Evolutionary conservation across 2,797 vertebrate species (phyloP), one percentile per base, ranked within the genome.

Genomic region (Danio albolineatus): DNA sequence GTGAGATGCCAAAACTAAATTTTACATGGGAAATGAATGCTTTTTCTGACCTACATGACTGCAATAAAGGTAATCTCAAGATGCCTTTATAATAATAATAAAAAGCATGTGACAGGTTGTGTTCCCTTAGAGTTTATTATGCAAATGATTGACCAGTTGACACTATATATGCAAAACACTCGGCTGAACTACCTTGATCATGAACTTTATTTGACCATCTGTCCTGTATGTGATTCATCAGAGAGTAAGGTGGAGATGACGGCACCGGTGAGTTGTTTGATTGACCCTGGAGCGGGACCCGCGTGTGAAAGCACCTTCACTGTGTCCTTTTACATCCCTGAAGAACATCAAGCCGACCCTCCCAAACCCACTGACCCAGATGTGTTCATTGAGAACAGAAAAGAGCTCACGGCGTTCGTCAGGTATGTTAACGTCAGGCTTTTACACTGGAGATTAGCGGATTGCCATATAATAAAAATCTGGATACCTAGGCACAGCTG

Each of bases 171-270:
- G 9, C n/a, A 46, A 28, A 71, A 16, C 17, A 6, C 8, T 36
- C 0, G 6, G 19, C 56, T 44, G 39, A 73, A 64, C 8, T 8
- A 43, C 28, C 19, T 62, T 44, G 6, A 6, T 17, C n/a, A 19
- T 28, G 0, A 14, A 0, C 10, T 56, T 2, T 56, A 13, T 79
- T 1, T 54, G 21, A 19, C 21, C 19, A 0, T 7, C 21, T 66
- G 53, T 72, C 1, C n/a, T 49, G 14, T 78, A 28, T 53, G 14
- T 53, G 9, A 9, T 53, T 46, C 75, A 17, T 64, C 62, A 96
- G 93, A 91, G 88, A 77, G 79, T 38, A 96, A 92, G 80, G 93
- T 95, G 86, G 88, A 94, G 77, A 94, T 94, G 94, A 95, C 94
- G 0, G 90, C 92, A 7, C 93, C 94, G 0, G 91, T 94, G 78